Percentiles rank a stretch among this genome's conserved stretches.
Conservation (phyloP, 2,113 vertebrate genomes). For the Todiramphus chloris region DNA sequence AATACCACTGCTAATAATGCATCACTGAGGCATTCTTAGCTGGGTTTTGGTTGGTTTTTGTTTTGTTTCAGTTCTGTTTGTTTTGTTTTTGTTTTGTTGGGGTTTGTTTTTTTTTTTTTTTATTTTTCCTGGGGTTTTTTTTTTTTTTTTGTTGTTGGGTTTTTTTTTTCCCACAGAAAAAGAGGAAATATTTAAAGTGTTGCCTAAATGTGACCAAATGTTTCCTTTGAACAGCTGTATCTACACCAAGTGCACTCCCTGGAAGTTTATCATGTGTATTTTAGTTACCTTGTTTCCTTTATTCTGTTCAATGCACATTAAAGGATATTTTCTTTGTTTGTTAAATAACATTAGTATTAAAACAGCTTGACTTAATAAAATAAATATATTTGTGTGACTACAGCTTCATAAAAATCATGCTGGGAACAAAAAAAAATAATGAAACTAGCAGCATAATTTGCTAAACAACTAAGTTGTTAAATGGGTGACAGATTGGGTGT, state of each 20-base stretch:
- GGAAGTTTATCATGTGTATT: rapidly evolving
- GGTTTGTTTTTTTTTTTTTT: no score
- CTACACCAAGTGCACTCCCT: neutral
- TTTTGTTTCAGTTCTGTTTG: no score
- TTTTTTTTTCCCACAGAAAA: no score
- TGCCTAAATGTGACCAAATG: neutral
- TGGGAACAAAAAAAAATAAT: neutral
- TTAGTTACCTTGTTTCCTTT: neutral
- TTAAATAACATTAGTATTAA: neutral
- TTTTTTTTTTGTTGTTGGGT: no score
- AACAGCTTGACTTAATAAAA: neutral
- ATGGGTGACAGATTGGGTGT: neutral
- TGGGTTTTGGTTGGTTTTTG: rapidly evolving
- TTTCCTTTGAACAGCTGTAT: neutral
- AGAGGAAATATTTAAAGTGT: neutral
- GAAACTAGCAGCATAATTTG: neutral
- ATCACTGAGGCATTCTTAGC: neutral
- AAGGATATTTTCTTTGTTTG: neutral
- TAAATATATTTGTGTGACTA: neutral
- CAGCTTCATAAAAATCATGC: neutral
- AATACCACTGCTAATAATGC: neutral
- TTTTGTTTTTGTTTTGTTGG: no score
- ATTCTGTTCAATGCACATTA: neutral
- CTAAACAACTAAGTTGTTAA: neutral
- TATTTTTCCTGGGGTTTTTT: no score